These are phyloP conservation scores for Reticulitermes lucifugus DNA, from an alignment of 2,888 invertebrate species.

Conservation along the genomic window DNA sequence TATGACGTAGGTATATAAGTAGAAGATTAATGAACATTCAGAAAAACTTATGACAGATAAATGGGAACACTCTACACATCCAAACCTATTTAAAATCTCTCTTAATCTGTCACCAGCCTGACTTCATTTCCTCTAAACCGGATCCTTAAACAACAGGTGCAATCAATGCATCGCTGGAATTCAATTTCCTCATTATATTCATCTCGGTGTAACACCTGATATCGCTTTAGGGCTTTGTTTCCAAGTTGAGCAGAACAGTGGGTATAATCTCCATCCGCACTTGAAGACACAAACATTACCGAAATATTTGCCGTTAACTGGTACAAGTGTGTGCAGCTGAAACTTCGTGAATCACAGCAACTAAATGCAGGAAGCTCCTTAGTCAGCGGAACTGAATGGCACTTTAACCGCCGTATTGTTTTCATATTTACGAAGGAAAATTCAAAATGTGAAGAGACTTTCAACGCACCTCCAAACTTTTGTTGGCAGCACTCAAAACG, in stretches of 20 bases:
- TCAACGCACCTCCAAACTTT: no score
- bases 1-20: no score
- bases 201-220: constrained; percentile 10
- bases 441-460: no score
- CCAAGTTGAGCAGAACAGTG: neutral
- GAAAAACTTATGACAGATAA: no score
- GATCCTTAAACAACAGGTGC: no score
- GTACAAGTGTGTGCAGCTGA: neutral
- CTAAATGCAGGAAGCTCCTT: neutral
- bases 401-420: neutral
- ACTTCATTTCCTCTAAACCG: no score
- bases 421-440: neutral
- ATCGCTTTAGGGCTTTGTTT: neutral
- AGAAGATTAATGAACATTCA: no score
- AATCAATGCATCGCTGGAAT: neutral
- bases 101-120: no score
- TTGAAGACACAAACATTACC: constrained; percentile 6
- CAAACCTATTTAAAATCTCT: no score
- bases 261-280: constrained; percentile 3
- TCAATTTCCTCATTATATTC: constrained; percentile 20
- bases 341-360: neutral
- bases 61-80: no score
- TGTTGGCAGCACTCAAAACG: no score
- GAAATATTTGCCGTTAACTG: neutral
- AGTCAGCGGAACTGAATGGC: neutral